phyloP scores from a whole-genome alignment of 2,888 invertebrate genomes.

The Drosophila incognita region DNA sequence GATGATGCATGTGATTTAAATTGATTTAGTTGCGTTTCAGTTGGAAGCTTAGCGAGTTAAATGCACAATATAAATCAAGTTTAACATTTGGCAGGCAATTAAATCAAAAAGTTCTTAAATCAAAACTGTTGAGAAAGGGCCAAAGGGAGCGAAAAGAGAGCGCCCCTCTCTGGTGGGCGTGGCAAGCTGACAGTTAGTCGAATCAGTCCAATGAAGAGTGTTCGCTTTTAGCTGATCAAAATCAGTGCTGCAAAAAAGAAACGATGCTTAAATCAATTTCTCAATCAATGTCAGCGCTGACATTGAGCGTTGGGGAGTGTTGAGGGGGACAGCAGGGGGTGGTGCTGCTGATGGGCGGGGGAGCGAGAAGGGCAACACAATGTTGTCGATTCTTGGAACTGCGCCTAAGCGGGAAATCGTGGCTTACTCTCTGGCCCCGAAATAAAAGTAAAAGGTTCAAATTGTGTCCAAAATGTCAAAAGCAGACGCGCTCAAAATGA shows the following conservation, averaged over 20 bases:
- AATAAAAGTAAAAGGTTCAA: constrained; percentile 77
- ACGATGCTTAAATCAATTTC: constrained; percentile 80
- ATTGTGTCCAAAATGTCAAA: constrained; percentile 82
- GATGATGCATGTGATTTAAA: constrained; percentile 37
- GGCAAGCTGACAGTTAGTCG: constrained; percentile 31
- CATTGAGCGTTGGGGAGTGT: neutral
- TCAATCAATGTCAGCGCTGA: constrained; percentile 75
- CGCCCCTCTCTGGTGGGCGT: neutral
- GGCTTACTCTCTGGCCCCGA: constrained; percentile 46
- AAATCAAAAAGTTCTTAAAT: constrained; percentile 53
- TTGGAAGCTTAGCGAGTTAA: constrained; percentile 11
- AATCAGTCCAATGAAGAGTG: constrained; percentile 42
- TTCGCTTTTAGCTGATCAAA: constrained; percentile 49
- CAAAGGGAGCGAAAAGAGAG: neutral
- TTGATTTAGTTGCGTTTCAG: constrained; percentile 47
- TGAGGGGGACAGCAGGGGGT: neutral
- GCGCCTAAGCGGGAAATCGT: constrained; percentile 69
- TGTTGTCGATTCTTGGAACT: constrained; percentile 64
- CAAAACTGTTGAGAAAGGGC: constrained; percentile 37
- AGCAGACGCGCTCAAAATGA: constrained; percentile 78
- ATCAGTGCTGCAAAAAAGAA: constrained; percentile 64
- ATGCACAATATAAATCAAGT: constrained; percentile 26
- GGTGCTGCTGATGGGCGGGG: neutral
- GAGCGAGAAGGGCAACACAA: constrained; percentile 9
- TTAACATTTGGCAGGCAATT: constrained; percentile 50